phyloP scores from a whole-genome alignment of 2,113 vertebrate species.

The Hippocampus barbouri region DNA sequence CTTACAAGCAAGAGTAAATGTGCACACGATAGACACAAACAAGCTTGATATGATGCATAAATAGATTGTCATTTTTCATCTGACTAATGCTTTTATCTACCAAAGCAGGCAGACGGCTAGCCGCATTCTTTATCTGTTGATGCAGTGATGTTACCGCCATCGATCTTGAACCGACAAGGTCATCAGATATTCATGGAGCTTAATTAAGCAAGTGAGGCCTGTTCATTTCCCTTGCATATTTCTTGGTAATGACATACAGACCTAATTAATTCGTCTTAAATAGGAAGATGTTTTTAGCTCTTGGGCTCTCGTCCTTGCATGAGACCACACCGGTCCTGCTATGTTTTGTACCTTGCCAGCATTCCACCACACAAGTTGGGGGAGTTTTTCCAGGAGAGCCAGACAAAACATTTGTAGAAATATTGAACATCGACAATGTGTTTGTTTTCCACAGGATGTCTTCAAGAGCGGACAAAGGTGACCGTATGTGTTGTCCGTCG shows the following conservation, averaged over 20 bases:
- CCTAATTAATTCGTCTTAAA: constrained; percentile 28
- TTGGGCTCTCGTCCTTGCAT: background rate
- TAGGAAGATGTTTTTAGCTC: constrained; percentile 21
- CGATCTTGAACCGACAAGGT: constrained; percentile 25
- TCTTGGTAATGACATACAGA: constrained; percentile 30
- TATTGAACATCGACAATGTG: no score
- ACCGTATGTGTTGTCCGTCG: no score
- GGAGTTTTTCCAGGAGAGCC: constrained; percentile 5
- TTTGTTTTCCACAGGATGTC: no score
- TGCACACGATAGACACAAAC: constrained; percentile 16
- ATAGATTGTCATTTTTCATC: constrained; percentile 25
- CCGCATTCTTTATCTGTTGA: constrained; percentile 15
- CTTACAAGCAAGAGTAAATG: constrained; percentile 26
- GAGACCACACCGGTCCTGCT: background rate
- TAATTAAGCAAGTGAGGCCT: constrained; percentile 42
- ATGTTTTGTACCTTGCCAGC: background rate
- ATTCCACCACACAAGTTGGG: background rate
- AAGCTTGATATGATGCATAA: constrained; percentile 12
- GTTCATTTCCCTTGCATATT: constrained; percentile 33
- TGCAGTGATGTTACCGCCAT: constrained; percentile 6
- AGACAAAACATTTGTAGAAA: no score
- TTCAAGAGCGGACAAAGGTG: no score
- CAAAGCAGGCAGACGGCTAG: constrained; percentile 20
- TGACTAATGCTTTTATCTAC: constrained; percentile 29
- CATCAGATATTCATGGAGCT: constrained; percentile 41